These are phyloP conservation scores for Percina caprodes DNA, from an alignment of 2,113 vertebrate genomes.

Conservation along the genomic window DNA sequence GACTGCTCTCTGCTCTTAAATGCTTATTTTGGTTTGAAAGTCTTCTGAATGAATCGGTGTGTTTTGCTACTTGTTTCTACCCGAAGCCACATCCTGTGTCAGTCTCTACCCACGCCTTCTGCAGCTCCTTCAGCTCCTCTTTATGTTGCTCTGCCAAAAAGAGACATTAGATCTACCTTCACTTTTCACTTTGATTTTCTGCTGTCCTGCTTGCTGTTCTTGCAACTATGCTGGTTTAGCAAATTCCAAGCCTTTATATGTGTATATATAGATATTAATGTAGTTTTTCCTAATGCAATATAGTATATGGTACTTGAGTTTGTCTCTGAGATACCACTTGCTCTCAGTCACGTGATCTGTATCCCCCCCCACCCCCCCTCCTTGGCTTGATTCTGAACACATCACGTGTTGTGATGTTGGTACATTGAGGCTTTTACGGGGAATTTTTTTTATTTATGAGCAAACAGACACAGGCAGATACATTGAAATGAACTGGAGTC, in stretches of 20 bases:
- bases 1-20: slow-evolving; percentile 33
- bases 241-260: slow-evolving; percentile 17
- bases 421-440: not conserved
- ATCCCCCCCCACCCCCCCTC: not conserved
- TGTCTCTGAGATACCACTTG: slow-evolving; percentile 18
- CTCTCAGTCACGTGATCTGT: slow-evolving; percentile 5
- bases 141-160: slow-evolving; percentile 2
- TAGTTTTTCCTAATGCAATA: slow-evolving; percentile 26
- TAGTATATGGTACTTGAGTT: slow-evolving; percentile 38
- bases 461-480: not conserved
- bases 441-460: not conserved
- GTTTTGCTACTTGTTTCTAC: slow-evolving; percentile 43
- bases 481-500: not conserved
- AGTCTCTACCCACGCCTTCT: slow-evolving; percentile 6
- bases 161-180: not conserved
- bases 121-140: slow-evolving; percentile 9
- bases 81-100: slow-evolving; percentile 66
- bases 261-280: slow-evolving; percentile 32
- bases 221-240: slow-evolving; percentile 1
- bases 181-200: slow-evolving; percentile 8
- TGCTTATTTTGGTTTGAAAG: slow-evolving; percentile 45
- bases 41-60: slow-evolving; percentile 49
- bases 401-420: not conserved
- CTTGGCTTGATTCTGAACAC: not conserved
- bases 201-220: slow-evolving; percentile 7